Conservation (phyloP, 2,113 vertebrate genomes). For the Dasyornis broadbenti region DNA sequence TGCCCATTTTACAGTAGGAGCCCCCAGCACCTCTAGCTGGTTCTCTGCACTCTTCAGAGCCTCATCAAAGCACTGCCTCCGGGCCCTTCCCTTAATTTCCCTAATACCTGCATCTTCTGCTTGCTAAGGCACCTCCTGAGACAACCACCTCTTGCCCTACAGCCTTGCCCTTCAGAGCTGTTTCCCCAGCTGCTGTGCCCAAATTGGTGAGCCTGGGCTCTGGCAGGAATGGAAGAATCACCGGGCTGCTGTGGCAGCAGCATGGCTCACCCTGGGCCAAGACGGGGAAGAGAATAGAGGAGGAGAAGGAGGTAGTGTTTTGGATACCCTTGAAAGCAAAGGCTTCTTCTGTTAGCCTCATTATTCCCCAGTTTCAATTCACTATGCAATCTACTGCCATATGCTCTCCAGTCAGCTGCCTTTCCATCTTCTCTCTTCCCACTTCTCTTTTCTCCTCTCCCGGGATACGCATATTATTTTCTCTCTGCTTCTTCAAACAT, state of each 20-base stretch:
- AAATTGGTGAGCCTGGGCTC: background rate
- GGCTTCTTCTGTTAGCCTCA: background rate
- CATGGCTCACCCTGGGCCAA: background rate
- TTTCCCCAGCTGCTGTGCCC: background rate
- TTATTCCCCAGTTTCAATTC: background rate
- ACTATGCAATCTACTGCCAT: background rate
- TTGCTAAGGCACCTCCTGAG: constrained; percentile 33
- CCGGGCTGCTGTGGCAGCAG: background rate
- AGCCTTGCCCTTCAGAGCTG: background rate
- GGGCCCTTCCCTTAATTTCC: constrained; percentile 35
- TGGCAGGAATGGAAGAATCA: background rate
- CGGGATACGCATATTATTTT: background rate
- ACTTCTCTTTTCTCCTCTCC: background rate
- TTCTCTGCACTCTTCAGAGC: background rate
- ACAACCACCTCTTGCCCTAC: background rate
- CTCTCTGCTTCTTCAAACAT: constrained; percentile 4
- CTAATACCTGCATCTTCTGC: constrained; percentile 29
- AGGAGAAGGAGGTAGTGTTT: background rate
- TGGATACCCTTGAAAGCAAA: background rate
- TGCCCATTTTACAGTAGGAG: background rate
- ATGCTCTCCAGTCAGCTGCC: background rate
- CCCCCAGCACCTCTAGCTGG: background rate
- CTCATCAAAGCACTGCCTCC: constrained; percentile 49
- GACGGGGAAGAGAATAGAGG: background rate
- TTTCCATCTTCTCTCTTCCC: background rate